phyloP scores from a whole-genome alignment of 2,113 vertebrate genomes.

The Phyllostomus discolor region DNA sequence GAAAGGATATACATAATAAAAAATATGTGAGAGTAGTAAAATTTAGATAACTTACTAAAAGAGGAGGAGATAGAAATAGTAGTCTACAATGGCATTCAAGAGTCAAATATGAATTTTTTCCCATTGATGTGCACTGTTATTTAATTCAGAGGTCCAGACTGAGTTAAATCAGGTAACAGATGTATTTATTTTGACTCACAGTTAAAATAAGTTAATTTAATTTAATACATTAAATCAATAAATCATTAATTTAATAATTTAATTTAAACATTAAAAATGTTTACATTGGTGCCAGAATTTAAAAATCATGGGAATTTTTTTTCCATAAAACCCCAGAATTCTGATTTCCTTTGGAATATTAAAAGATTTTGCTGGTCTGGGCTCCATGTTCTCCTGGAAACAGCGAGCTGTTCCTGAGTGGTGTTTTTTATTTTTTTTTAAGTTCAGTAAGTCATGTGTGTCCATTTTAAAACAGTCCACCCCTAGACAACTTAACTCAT shows the following conservation, averaged over 20 bases:
- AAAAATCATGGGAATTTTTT: background rate
- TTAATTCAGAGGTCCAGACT: conserved; percentile 20
- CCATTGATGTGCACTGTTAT: background rate
- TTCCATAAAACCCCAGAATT: background rate
- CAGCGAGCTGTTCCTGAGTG: background rate
- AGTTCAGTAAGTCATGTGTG: background rate
- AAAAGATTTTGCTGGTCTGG: background rate
- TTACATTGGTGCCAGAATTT: background rate
- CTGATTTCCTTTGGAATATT: background rate
- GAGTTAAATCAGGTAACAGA: background rate
- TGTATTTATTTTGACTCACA: conserved; percentile 22
- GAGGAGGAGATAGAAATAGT: background rate
- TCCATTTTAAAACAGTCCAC: background rate
- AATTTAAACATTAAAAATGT: background rate
- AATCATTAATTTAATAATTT: too few relatives aligned
- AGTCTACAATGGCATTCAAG: background rate
- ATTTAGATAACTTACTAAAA: background rate
- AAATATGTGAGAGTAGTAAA: background rate
- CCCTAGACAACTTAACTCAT: background rate
- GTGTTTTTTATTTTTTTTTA: background rate
- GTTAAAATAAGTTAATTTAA: too few relatives aligned
- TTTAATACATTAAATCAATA: too few relatives aligned
- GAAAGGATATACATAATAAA: background rate
- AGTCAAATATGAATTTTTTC: background rate
- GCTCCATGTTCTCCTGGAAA: background rate